Percentiles rank a stretch among this genome's conserved stretches.
These are phyloP conservation scores for Odontesthes bonariensis DNA, from an alignment of 2,113 vertebrate genomes.

Conservation along the genomic window DNA sequence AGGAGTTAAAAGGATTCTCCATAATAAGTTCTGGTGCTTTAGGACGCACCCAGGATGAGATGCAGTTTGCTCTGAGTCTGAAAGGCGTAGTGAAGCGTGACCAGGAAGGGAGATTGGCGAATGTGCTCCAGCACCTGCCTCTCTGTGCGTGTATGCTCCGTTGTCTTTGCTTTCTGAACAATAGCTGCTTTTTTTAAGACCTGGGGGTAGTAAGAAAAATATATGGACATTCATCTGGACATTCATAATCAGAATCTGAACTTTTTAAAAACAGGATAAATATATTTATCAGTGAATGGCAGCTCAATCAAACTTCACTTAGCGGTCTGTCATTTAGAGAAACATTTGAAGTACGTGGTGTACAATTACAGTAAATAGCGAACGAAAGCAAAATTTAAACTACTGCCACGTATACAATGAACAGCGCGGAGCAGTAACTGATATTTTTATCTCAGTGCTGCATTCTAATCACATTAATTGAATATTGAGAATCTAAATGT, in stretches of 20 bases:
- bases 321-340: neutral
- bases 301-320: neutral
- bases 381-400: conserved; percentile 9
- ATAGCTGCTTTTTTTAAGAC: conserved; percentile 94
- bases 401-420: too few relatives aligned
- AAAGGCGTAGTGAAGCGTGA: conserved; percentile 94
- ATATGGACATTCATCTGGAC: neutral
- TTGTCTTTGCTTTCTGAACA: conserved; percentile 91
- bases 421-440: too few relatives aligned
- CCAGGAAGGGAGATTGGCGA: conserved; percentile 92
- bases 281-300: neutral
- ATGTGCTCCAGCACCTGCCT: conserved; percentile 92
- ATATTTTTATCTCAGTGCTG: neutral
- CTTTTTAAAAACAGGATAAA: neutral
- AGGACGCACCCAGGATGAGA: conserved; percentile 89
- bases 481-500: conserved; percentile 15
- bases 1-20: neutral
- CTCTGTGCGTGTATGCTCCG: conserved; percentile 92
- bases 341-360: too few relatives aligned
- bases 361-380: neutral
- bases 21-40: neutral
- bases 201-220: conserved; percentile 41
- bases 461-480: neutral
- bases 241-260: neutral
- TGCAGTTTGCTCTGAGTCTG: conserved; percentile 93